Percentiles rank a stretch among this genome's conserved stretches.
These are phyloP conservation scores for Pomatorhinus ruficollis DNA, from an alignment of 2,113 vertebrate species.

Conservation along the genomic window DNA sequence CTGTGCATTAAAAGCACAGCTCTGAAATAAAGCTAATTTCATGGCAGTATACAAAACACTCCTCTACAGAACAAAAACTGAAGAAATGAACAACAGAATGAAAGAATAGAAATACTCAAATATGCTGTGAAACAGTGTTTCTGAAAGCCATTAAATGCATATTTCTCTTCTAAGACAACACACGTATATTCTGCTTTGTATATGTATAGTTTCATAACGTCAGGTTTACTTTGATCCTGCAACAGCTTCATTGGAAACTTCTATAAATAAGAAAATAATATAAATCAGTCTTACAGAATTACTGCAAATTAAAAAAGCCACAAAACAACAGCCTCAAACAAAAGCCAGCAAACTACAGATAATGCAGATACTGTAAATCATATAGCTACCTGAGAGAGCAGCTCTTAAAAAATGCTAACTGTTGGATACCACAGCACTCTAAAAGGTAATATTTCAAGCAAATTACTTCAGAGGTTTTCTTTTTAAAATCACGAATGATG, in stretches of 20 bases:
- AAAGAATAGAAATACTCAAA: neutral
- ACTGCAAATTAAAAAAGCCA: neutral
- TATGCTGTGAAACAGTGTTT: neutral
- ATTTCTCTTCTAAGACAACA: neutral
- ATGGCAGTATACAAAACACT: neutral
- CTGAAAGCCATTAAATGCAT: neutral
- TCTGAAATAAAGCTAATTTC: neutral
- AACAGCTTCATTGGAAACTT: neutral
- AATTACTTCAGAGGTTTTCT: neutral
- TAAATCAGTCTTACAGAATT: neutral
- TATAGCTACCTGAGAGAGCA: neutral
- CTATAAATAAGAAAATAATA: neutral
- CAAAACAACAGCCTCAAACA: neutral
- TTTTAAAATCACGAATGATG: neutral
- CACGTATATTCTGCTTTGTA: neutral
- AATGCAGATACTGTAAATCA: neutral
- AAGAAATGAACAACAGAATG: neutral
- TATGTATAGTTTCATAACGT: neutral
- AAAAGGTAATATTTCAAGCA: neutral
- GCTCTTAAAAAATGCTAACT: neutral
- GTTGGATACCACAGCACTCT: neutral
- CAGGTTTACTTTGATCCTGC: neutral
- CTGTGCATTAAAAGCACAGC: neutral
- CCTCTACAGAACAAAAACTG: neutral
- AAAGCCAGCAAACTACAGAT: neutral